Conservation (phyloP, 1,140 invertebrate genomes). For the Chironomus tepperi region DNA sequence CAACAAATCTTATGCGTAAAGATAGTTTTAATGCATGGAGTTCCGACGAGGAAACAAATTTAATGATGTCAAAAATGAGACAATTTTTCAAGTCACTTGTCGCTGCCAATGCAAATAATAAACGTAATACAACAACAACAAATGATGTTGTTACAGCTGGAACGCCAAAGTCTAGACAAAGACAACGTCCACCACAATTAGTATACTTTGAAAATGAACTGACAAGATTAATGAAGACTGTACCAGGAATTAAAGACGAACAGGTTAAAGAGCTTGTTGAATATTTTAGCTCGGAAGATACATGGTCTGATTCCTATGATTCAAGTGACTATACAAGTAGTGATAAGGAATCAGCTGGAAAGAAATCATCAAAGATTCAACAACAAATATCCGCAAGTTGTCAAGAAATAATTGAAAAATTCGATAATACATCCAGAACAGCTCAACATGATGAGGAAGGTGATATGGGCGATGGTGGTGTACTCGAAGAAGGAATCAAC, state of each 20-base stretch:
- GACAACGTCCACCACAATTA: conserved; percentile 68
- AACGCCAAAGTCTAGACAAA: conserved; percentile 47
- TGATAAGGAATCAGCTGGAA: conserved; percentile 64
- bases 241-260: conserved; percentile 79
- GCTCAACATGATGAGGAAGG: conserved; percentile 36
- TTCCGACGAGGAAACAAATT: conserved; percentile 84
- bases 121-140: conserved; percentile 32
- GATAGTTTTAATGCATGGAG: conserved; percentile 91
- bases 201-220: conserved; percentile 82
- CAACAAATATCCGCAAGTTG: conserved; percentile 81
- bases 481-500: conserved; percentile 51
- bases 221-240: conserved; percentile 83
- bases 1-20: conserved; percentile 52
- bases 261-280: conserved; percentile 86
- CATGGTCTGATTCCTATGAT: conserved; percentile 86
- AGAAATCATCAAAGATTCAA: conserved; percentile 55
- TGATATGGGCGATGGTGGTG: conserved; percentile 48
- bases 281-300: conserved; percentile 82
- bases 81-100: conserved; percentile 86
- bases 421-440: conserved; percentile 48
- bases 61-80: conserved; percentile 91
- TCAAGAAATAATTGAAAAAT: conserved; percentile 79
- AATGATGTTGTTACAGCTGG: conserved; percentile 44
- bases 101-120: conserved; percentile 47
- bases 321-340: conserved; percentile 85